Conservation (phyloP, 2,888 invertebrate genomes). For the Pantelozetes paolii region DNA sequence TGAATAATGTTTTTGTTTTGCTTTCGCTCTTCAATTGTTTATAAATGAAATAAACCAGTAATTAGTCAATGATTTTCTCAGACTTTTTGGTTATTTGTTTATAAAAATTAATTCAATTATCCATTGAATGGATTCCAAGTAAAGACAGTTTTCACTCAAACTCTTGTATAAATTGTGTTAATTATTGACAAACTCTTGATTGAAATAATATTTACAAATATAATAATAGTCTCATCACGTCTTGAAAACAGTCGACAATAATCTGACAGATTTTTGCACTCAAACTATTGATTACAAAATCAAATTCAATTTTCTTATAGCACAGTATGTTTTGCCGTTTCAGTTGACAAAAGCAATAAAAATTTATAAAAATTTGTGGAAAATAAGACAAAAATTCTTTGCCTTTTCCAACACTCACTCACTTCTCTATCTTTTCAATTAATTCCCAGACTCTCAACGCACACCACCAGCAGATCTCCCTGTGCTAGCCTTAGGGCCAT, state of each 20-base stretch:
- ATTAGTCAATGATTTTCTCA: background rate
- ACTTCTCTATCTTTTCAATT: background rate
- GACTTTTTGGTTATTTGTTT: background rate
- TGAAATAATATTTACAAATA: background rate
- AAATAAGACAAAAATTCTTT: background rate
- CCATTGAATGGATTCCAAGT: background rate
- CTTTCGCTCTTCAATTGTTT: conserved; percentile 3
- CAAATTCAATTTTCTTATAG: background rate
- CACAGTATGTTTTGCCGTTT: background rate
- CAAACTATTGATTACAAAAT: background rate
- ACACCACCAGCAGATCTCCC: too few species aligned
- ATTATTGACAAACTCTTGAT: background rate
- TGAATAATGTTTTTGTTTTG: background rate
- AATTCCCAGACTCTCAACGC: background rate
- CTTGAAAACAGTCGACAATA: background rate
- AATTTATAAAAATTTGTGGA: background rate
- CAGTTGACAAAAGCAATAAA: background rate
- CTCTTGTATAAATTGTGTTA: background rate
- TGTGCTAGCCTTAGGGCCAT: background rate
- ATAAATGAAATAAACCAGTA: conserved; percentile 16
- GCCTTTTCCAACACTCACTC: background rate
- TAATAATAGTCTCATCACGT: background rate
- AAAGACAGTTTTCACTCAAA: background rate
- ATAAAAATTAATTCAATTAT: background rate
- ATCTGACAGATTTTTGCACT: background rate